Base-by-base conservation (phyloP, 2,888 invertebrate species). In the Agrochola lota region DNA sequence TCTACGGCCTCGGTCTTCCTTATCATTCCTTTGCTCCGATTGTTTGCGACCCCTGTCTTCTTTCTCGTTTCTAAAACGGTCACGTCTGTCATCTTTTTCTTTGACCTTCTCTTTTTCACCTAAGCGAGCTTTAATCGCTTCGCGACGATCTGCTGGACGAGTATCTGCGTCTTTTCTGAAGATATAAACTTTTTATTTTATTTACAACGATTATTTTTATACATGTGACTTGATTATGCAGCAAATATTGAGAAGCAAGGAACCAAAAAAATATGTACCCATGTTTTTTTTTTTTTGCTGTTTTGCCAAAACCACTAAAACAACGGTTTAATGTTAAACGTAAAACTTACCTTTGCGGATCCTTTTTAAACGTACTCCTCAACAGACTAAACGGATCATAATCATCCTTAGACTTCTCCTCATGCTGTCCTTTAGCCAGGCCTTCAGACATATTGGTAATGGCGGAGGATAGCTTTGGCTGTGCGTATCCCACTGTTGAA, bases 371-470 rank as follows among this genome's bases (percentile, higher is more conserved):
- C 4, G 95, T 95, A 86, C 95, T 96, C 57, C 96, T 86, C 72
- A 96, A 89, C 67, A 96, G 64, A 46, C 87, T 92, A 90, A 95
- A 93, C 0, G 96, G 97, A 74, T 97, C 97, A 73, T 96, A 96
- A 0, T 90, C 94, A 23, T 91, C 92, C 23, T 87, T 87, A 17
- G 77, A 40, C 66, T 57, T 80, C 43, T 63, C 83, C n/a, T 84
- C 82, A 6, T 73, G 73, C 15, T n/a, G 49, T 7, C 72, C 49
- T 23, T 86, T 88, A 3, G 77, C 71, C 7, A 89, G 83, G 7
- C 87, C 90, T 6, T 88, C 91, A 5, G 86, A 77, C 3, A 90
- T 83, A 76, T 89, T 87, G 49, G 91, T 83, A 4, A 94, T 91
- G 0, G 93, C 90, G 0, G 94, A 92, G 0, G 93, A 84, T 4